Evolutionary conservation across 2,888 invertebrate species (phyloP).

Genomic region (Latrodectus elegans): DNA sequence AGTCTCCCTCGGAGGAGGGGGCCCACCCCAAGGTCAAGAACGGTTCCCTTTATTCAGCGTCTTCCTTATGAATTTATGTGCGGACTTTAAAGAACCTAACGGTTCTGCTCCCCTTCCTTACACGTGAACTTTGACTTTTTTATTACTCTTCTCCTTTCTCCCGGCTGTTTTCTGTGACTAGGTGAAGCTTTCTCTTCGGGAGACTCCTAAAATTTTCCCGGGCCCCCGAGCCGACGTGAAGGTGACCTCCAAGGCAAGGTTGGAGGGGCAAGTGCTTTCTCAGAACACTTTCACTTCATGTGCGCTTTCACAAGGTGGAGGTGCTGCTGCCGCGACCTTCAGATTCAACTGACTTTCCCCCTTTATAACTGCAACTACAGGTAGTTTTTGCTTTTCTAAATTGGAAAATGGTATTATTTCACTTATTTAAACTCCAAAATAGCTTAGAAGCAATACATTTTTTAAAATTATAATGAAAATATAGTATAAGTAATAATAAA

Average conservation of each 20-base stretch:
- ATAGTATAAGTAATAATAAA: too few relatives aligned
- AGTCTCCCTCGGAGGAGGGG: constrained; percentile 29
- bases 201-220: constrained; percentile 43
- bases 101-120: constrained; percentile 34
- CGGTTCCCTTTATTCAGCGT: constrained; percentile 35
- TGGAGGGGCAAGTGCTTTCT: constrained; percentile 36
- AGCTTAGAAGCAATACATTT: too few relatives aligned
- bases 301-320: not conserved
- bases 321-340: not conserved
- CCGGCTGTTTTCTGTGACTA: not conserved
- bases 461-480: too few relatives aligned
- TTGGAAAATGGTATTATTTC: not conserved
- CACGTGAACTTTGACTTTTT: constrained; percentile 56
- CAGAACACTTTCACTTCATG: constrained; percentile 13
- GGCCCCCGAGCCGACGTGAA: constrained; percentile 51
- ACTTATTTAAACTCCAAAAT: too few relatives aligned
- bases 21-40: constrained; percentile 58
- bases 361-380: too few relatives aligned
- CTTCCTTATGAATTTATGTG: not conserved
- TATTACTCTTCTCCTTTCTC: constrained; percentile 1
- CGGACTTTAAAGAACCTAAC: constrained; percentile 18
- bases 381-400: not conserved
- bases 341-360: too few relatives aligned
- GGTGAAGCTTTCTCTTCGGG: not conserved
- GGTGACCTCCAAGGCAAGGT: constrained; percentile 31